Base-by-base conservation (phyloP, 2,113 vertebrate species). In the Saguinus imperator region DNA sequence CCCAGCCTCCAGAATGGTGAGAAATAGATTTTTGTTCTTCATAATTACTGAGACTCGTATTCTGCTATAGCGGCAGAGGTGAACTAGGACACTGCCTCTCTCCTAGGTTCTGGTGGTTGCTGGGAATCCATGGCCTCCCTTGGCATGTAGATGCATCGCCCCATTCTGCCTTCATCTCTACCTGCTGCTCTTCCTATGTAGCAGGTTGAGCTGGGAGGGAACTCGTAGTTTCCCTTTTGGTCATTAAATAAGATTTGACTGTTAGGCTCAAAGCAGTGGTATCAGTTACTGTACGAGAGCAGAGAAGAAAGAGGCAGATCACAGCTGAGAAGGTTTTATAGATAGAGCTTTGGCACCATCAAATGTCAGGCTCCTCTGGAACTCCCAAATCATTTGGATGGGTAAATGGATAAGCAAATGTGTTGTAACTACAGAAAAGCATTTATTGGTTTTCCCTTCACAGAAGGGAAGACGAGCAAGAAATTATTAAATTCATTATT, bases 381-480 rank as follows among this genome's bases (percentile, higher is more conserved):
- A 90, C 25, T 93, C 45, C 50, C 75, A 80, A 10, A 11, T 50
- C 82, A 76, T 58, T 93, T 91, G 85, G 20, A 27, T 81, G 70
- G 87, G 50, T 87, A 94, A 87, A 58, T 40, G 27, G 70, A 55
- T 70, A 82, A 94, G 21, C 35, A 93, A 91, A 68, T 93, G 8
- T 79, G 57, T 79, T 90, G 50, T 75, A 79, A 96, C 50, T 73
- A 80, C 43, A 32, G 50, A 92, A 50, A 90, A 96, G 32, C 29
- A 40, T 87, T 57, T 80, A 66, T 76, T 81, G 64, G 70, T 97
- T 94, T 61, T 40, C 37, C 43, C n/a, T 95, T 95, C 85, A 88
- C 64, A 43, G 91, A 91, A 68, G 80, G 52, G 23, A 95, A 68
- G 50, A 77, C 35, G 8, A 61, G 85, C 17, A 84, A 91, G 58